Conservation (phyloP, 1,140 invertebrate genomes). For the Saxidomus purpurata region DNA sequence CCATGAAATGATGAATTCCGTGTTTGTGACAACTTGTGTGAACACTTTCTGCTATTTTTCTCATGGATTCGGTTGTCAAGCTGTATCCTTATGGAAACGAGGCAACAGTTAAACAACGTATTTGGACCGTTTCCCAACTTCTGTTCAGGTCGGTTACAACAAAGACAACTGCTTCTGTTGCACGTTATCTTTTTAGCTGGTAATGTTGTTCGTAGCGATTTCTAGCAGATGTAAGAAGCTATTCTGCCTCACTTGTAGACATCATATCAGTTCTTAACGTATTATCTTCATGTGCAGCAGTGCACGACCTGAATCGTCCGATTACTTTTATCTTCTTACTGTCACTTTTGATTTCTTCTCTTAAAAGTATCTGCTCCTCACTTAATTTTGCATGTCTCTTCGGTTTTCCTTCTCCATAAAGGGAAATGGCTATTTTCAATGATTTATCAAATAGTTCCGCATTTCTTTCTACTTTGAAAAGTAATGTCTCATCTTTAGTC, state of each 20-base stretch:
- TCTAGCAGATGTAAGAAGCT: background rate
- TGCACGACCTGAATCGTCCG: background rate
- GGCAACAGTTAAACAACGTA: constrained; percentile 50
- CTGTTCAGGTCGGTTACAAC: constrained; percentile 56
- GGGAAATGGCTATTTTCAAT: background rate
- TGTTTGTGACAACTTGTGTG: constrained; percentile 42
- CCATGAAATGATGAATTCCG: constrained; percentile 66
- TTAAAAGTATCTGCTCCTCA: background rate
- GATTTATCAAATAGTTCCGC: background rate
- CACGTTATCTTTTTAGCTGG: constrained; percentile 51
- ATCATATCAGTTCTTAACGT: background rate
- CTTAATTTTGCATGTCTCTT: constrained; percentile 17
- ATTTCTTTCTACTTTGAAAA: background rate
- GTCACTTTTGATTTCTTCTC: background rate
- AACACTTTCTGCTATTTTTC: constrained; percentile 54
- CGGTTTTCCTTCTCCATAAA: background rate
- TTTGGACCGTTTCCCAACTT: constrained; percentile 61
- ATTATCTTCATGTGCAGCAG: background rate
- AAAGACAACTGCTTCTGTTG: constrained; percentile 67
- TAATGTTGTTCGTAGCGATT: constrained; percentile 13
- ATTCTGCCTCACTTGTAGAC: background rate
- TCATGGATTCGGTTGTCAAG: constrained; percentile 57
- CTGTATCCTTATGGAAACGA: constrained; percentile 67
- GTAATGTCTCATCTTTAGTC: constrained; percentile 12
- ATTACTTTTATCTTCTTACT: background rate